These are phyloP conservation scores for Sebastes matsubarae DNA, from an alignment of 2,797 vertebrate species.

Conservation along the genomic window DNA sequence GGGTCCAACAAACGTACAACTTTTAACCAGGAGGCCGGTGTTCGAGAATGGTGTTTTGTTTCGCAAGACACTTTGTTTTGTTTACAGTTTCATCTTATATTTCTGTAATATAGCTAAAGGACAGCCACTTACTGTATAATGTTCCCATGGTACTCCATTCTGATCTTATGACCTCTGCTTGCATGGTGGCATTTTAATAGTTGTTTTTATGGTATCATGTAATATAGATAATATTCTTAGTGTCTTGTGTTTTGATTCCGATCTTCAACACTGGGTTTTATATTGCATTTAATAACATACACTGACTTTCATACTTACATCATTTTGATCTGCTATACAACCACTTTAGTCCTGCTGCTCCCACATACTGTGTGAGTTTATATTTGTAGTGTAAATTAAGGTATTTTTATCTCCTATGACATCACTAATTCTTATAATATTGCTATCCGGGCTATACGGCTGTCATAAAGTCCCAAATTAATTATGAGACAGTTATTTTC, in stretches of 20 bases:
- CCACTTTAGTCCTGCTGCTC: background rate
- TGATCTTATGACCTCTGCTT: background rate
- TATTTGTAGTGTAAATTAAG: background rate
- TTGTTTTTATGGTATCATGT: background rate
- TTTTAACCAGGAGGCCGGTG: too few species aligned
- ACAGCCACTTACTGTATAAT: background rate
- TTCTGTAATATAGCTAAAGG: background rate
- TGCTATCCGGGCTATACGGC: background rate
- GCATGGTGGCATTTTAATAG: background rate
- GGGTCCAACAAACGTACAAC: too few species aligned
- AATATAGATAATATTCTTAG: background rate
- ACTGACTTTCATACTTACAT: background rate
- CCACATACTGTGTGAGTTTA: background rate
- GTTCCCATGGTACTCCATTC: background rate
- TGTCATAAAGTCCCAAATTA: constrained; percentile 16
- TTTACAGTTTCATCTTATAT: background rate
- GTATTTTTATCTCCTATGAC: background rate
- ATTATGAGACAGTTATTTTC: constrained; percentile 26
- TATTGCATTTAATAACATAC: background rate
- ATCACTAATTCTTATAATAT: constrained; percentile 1
- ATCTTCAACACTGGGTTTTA: background rate
- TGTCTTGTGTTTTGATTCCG: background rate
- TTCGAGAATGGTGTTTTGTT: too few species aligned
- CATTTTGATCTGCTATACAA: background rate
- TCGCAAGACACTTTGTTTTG: background rate